A percentile compares a stretch with the other conserved stretches of the same genome.
Evolutionary conservation across 2,113 vertebrate genomes (phyloP).

Genomic region (Sander vitreus): DNA sequence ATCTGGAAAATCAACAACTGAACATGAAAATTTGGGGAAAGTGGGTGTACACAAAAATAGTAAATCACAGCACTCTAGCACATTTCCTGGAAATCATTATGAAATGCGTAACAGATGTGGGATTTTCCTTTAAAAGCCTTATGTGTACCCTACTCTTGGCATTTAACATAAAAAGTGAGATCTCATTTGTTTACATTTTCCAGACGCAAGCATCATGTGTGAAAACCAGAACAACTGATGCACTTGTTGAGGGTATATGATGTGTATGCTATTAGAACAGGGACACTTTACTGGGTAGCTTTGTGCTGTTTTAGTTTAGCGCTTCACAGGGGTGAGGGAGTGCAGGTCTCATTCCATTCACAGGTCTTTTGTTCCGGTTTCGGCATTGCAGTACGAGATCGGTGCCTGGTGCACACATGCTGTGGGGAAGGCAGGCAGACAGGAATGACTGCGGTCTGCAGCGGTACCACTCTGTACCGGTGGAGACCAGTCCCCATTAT

Average conservation of each 20-base stretch:
- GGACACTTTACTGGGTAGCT: not conserved
- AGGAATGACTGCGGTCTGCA: conserved; percentile 70
- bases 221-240: not conserved
- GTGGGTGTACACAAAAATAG: conserved; percentile 17
- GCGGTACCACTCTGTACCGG: conserved; percentile 75
- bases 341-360: conserved; percentile 37
- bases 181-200: not conserved
- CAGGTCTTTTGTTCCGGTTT: conserved; percentile 58
- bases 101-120: conserved; percentile 1
- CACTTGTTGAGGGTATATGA: not conserved
- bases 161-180: not conserved
- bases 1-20: conserved; percentile 27
- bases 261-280: not conserved
- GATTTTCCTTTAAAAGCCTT: conserved; percentile 20
- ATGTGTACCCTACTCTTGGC: no score
- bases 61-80: conserved; percentile 19
- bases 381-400: conserved; percentile 33
- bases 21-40: conserved; percentile 22
- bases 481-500: conserved; percentile 63
- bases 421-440: conserved; percentile 52
- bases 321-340: conserved; percentile 27
- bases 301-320: conserved; percentile 6
- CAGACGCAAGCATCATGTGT: not conserved
- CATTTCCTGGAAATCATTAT: conserved; percentile 1
- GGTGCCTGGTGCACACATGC: conserved; percentile 71